A percentile compares a stretch with the other conserved stretches of the same genome.
These are phyloP conservation scores for Carposina sasakii DNA, from an alignment of 1,140 invertebrate genomes.

Conservation along the genomic window DNA sequence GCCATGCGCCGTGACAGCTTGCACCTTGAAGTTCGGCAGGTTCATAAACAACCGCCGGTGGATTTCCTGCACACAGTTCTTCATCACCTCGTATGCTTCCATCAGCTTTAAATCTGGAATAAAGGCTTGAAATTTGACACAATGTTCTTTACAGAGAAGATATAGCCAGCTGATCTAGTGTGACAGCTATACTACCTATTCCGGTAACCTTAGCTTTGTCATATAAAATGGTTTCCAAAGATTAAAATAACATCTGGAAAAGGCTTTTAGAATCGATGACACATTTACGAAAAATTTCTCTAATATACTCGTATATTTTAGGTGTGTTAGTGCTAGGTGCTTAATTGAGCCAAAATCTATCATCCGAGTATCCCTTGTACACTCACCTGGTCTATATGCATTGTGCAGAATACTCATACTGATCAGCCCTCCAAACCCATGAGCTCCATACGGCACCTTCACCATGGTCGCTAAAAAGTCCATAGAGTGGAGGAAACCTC, in stretches of 20 bases:
- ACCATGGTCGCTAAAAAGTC: slow-evolving; percentile 92
- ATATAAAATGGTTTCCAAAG: too few species aligned
- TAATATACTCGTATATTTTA: too few species aligned
- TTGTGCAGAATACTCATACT: slow-evolving; percentile 91
- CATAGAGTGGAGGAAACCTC: slow-evolving; percentile 88
- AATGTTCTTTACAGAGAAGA: too few species aligned
- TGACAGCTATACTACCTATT: too few species aligned
- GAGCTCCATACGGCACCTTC: slow-evolving; percentile 90
- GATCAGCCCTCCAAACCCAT: slow-evolving; percentile 96
- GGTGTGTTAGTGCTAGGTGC: too few species aligned
- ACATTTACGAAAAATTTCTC: too few species aligned
- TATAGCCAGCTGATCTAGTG: too few species aligned
- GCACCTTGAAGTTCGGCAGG: slow-evolving; percentile 91
- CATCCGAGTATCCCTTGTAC: slow-evolving; percentile 5
- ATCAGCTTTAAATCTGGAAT: slow-evolving; percentile 82
- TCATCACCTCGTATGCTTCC: slow-evolving; percentile 88
- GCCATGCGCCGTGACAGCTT: slow-evolving; percentile 88
- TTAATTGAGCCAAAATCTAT: too few species aligned
- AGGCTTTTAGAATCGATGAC: too few species aligned
- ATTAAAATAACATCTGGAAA: too few species aligned
- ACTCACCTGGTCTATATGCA: slow-evolving; percentile 82
- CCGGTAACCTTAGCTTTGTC: too few species aligned
- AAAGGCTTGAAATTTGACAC: too few species aligned
- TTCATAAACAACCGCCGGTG: slow-evolving; percentile 93
- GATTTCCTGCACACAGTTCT: slow-evolving; percentile 91